Evolutionary conservation across 92 coral and sea anemone genomes (phyloP).

Genomic region (Parazoanthus swiftii): DNA sequence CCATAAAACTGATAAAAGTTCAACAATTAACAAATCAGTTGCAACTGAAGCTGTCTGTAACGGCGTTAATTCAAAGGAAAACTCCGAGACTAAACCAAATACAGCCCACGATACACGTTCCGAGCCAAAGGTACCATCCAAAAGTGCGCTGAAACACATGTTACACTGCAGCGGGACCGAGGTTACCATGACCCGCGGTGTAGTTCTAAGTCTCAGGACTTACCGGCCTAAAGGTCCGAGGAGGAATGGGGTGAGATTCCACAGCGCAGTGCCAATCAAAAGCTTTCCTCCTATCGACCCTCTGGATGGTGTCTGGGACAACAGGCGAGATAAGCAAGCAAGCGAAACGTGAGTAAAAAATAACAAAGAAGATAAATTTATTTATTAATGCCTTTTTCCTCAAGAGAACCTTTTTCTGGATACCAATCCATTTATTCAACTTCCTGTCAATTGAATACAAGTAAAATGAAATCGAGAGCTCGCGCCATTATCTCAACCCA

Average conservation of each 20-base stretch:
- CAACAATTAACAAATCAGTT: background rate
- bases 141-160: constrained; percentile 27
- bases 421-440: background rate
- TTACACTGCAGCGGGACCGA: constrained; percentile 33
- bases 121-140: constrained; percentile 13
- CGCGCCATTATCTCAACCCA: too few species aligned
- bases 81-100: background rate
- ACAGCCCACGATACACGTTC: background rate
- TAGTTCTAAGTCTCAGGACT: constrained; percentile 32
- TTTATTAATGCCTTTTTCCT: background rate
- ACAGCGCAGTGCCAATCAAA: constrained; percentile 56
- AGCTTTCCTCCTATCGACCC: constrained; percentile 77
- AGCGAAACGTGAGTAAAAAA: background rate
- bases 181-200: constrained; percentile 39
- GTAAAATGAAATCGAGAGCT: too few species aligned
- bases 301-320: constrained; percentile 25
- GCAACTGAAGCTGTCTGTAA: background rate
- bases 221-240: constrained; percentile 8
- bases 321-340: background rate
- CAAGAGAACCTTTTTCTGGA: background rate
- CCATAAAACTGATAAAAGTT: background rate
- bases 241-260: constrained; percentile 12
- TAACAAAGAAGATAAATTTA: background rate
- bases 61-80: background rate
- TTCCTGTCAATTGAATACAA: too few species aligned